Conservation (phyloP, 2,113 vertebrate genomes). For the Nothobranchius kuhntae region DNA sequence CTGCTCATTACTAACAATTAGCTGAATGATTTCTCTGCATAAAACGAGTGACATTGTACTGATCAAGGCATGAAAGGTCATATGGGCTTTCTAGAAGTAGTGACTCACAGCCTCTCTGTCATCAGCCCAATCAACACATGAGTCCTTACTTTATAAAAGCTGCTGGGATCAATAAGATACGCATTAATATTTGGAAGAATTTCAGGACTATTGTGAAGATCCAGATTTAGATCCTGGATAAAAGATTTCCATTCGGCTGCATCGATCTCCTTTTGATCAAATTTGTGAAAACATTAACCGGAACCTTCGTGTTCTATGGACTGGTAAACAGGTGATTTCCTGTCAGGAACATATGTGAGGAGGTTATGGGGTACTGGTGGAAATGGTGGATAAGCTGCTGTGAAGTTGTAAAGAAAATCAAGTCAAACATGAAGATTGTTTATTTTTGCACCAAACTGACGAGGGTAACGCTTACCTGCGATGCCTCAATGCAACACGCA, state of each 20-base stretch:
- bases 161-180: too few species aligned
- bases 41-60: too few species aligned
- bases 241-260: slow-evolving; percentile 25
- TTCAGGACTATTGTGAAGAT: slow-evolving; percentile 18
- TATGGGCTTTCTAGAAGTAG: too few species aligned
- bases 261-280: slow-evolving; percentile 5
- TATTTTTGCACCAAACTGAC: neutral
- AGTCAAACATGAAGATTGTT: neutral
- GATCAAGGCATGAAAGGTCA: too few species aligned
- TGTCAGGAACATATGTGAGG: too few species aligned
- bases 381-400: neutral
- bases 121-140: too few species aligned
- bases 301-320: slow-evolving; percentile 2
- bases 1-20: too few species aligned
- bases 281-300: slow-evolving; percentile 27
- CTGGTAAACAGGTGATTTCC: slow-evolving; percentile 3
- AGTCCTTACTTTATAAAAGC: too few species aligned
- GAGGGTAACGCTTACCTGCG: slow-evolving; percentile 67
- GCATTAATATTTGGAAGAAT: slow-evolving; percentile 12
- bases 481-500: slow-evolving; percentile 67
- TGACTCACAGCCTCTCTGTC: too few species aligned
- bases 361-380: too few species aligned
- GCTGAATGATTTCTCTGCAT: too few species aligned
- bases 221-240: slow-evolving; percentile 13
- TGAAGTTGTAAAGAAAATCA: neutral